Conservation (phyloP, 2,888 invertebrate species). For the Dinocampus coccinellae region DNA sequence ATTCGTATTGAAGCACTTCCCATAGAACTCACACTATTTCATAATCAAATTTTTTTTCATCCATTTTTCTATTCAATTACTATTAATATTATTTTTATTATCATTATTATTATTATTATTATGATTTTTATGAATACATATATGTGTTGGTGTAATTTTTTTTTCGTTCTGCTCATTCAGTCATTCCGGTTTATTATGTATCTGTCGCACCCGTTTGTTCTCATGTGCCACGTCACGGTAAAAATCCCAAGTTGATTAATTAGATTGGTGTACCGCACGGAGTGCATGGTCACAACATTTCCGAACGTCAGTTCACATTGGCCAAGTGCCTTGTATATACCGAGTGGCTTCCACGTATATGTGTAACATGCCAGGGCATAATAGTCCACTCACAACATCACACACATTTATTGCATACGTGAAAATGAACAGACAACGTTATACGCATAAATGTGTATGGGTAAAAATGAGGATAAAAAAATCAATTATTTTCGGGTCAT, state of each 20-base stretch:
- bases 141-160: too few relatives aligned
- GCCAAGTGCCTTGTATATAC: constrained; percentile 12
- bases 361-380: constrained; percentile 4
- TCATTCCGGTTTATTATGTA: constrained; percentile 1
- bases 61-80: neutral
- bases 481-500: neutral
- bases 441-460: too few relatives aligned
- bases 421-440: neutral
- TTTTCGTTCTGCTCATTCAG: neutral
- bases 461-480: neutral
- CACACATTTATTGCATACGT: constrained; percentile 1
- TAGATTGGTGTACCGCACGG: constrained; percentile 18
- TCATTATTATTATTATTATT: too few relatives aligned
- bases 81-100: neutral
- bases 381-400: constrained; percentile 6
- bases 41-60: neutral
- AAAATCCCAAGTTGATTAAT: constrained; percentile 34
- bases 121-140: too few relatives aligned
- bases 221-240: constrained; percentile 14
- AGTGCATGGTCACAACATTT: constrained; percentile 20
- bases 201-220: neutral
- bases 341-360: constrained; percentile 11
- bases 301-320: constrained; percentile 15
- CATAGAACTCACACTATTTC: constrained; percentile 24
- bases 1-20: constrained; percentile 36